Base-by-base conservation (phyloP, 2,113 vertebrate genomes). In the Phalacrocorax pelagicus region DNA sequence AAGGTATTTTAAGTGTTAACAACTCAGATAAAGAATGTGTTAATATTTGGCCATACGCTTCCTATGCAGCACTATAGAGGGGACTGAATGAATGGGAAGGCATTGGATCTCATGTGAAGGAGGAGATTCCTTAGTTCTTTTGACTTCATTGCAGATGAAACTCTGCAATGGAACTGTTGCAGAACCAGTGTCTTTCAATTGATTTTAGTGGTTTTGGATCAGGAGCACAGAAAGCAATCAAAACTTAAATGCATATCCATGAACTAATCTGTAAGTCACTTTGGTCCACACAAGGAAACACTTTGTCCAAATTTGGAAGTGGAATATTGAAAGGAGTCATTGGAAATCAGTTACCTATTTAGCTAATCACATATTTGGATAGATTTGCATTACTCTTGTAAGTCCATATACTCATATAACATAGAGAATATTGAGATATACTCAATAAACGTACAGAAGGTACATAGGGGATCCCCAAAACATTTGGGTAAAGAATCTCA, bases 301-400 rank as follows among this genome's bases (percentile, higher is more conserved):
- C 21, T 49, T 14, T 5, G 11, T 46, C 20, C 42, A 19, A 17
- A 47, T 71, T 74, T 1, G 1, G 5, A 61, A 36, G 46, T 47
- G 46, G 27, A 40, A 34, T 63, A 55, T 32, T 65, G 54, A 63
- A 75, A 32, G 9, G 10, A 5, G 49, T 30, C 7, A 38, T 71
- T 0, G 2, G 15, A 40, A 44, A 44, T 65, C 6, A 18, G 3
- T 61, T n/a, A 0, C 9, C 4, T 71, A 9, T 46, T 81, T 61
- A 49, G 3, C 3, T n/a, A 3, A 19, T 66, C 10, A 62, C 4
- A 0, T 49, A 5, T 66, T 81, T 70, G 24, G 30, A 26, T 86
- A 27, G 9, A 7, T 72, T 77, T 72, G 72, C 23, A 12, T 67
- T 80, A 13, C 10, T 73, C 58, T 38, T 10, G 30, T 5, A 38